Percentiles rank a stretch among this genome's conserved stretches.
Conservation (phyloP, 2,797 vertebrate genomes). For the Rhynchonycteris naso region DNA sequence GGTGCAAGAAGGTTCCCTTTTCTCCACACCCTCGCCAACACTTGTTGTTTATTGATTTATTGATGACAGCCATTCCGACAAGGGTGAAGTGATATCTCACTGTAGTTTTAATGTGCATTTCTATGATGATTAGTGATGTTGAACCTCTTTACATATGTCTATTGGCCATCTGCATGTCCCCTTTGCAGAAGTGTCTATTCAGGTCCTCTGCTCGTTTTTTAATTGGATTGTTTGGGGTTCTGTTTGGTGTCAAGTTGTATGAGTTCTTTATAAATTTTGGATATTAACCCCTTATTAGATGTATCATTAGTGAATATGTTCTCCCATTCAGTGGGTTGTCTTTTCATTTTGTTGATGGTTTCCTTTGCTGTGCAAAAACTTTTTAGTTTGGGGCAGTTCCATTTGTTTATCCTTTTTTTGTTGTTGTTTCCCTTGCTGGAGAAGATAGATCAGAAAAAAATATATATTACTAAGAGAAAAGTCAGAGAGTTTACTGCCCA, state of each 20-base stretch:
- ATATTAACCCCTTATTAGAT: neutral
- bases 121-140: neutral
- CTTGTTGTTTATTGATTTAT: neutral
- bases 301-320: neutral
- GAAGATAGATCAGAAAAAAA: neutral
- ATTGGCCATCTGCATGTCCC: neutral
- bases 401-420: neutral
- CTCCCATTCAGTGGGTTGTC: neutral
- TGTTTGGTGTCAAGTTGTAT: neutral
- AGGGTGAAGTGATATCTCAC: neutral
- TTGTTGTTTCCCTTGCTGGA: neutral
- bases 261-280: neutral
- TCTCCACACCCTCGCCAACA: neutral
- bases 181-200: neutral
- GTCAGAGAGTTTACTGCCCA: neutral
- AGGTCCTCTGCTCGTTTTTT: neutral
- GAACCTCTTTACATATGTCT: neutral
- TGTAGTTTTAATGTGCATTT: neutral
- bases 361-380: neutral
- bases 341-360: neutral
- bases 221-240: neutral
- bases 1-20: too few species aligned
- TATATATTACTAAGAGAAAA: neutral
- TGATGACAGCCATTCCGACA: neutral
- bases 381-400: neutral